Base-by-base conservation (phyloP, 2,797 vertebrate genomes). In the Sebastiscus tertius region DNA sequence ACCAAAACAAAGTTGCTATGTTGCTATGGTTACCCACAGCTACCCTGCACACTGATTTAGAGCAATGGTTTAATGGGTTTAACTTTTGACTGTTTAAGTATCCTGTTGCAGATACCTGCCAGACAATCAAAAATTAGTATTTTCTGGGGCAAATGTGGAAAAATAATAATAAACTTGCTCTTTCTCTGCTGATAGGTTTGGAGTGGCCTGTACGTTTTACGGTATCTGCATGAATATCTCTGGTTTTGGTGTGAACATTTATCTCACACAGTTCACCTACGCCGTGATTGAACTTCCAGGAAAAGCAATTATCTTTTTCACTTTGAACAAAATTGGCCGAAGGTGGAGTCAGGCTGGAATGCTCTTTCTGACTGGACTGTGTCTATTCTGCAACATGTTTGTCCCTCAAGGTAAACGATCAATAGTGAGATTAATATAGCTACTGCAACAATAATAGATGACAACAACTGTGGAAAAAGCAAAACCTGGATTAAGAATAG, bases 221-320 rank as follows among this genome's bases (percentile, higher is more conserved):
- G 96, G 96, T 77, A 95, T 97, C 88, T 97, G 96, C 89, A 85
- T 98, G 76, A 96, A 97, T 24, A 70, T 97, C 18, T 84, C 85
- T 0, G 95, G 96, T 31, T 96, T 98, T 78, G 96, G 96, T 26
- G 85, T 97, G 64, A 95, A 92, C 68, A 89, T 97, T 73, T 97
- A 97, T 76, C 82, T 97, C 71, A 97, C 95, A 5, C 97, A 97
- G 90, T 96, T 98, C 88, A 91, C 97, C 73, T 97, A 96, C 1
- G 96, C 95, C 0, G 20, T 67, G 2, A 95, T 93, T 56, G 97
- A 98, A 87, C 14, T 98, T 34, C 97, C 97, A 24, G 92, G 95
- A 71, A 97, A 98, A 92, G 4, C 93, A 9, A 14, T 93, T 0
- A 80, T 96, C 9, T 95, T 94, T 2, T 29, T 94, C 42, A 80